Base-by-base conservation (phyloP, 2,888 invertebrate genomes). In the Drosophila engyochracea region DNA sequence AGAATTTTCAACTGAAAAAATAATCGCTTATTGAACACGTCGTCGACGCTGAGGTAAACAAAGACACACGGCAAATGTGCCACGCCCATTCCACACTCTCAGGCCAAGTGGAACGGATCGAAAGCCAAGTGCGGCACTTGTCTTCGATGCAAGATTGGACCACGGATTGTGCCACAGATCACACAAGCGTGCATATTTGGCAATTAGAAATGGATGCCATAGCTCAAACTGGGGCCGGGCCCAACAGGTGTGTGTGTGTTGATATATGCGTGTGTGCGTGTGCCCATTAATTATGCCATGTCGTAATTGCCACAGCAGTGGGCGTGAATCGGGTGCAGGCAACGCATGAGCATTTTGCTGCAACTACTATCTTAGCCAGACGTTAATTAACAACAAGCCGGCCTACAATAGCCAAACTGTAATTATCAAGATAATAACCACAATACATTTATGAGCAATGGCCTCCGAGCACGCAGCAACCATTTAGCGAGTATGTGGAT, bases 11-110 rank as follows among this genome's bases (percentile, higher is more conserved):
- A 90, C 82, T 82, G 79, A 89, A 91, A 79, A 83, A 87, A 82
- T 90, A 87, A 91, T 87, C 77, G 89, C 89, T 89, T 85, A 88
- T 86, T 85, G 84, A 89, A 78, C 84, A 85, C 88, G 83, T 77
- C 70, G 77, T 52, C 39, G 52, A 41, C 33, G 65, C 57, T 30
- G 60, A 59, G 62, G 31, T 57, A 55, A 49, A 67, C 70, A 70
- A 66, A 73, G 67, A 63, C 70, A 67, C 57, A 77, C 53, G 77
- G 66, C 60, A 53, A 57, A 16, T 16, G 10, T 52, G 70, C 70
- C 74, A 83, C 81, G 79, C 73, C 76, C 76, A 47, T 25, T 0
- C 59, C 55, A 28, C 14, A 57, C 25, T 28, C 41, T 14, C 28
- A 28, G n/a, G 53, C 30, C 71, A 70, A 65, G 71, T 73, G 62